Evolutionary conservation across 2,797 vertebrate genomes (phyloP), one percentile per base, ranked within the genome.

Genomic region (Leptodactylus fallax): DNA sequence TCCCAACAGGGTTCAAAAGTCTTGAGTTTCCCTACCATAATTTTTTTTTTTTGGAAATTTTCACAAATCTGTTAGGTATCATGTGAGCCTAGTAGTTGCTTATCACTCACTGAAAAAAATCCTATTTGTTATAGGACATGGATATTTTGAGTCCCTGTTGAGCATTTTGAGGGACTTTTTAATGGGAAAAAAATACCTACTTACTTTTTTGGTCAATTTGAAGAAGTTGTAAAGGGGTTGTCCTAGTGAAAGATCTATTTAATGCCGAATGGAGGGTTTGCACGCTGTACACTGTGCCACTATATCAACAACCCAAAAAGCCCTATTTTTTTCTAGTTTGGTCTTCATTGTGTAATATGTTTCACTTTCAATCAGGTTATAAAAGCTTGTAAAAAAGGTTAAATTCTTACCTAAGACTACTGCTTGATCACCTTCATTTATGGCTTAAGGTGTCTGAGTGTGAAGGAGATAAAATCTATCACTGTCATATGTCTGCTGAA

Each of bases 361-460:
- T 36, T 36, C 36, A 36, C 36, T 21, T 49, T 49, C 4, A 12
- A 49, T 74, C 45, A 49, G 71, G 0, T n/a, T 27, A n/a, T 11
- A 17, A 45, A 67, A 49, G 3, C 8, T 6, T 25, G 4, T 19
- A 72, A 9, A 47, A 67, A 21, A 47, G 1, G 3, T 19, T 72
- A 16, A 21, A 49, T 49, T 21, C 16, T n/a, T 49, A 12, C 4
- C 45, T 74, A 12, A 49, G 4, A 49, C 17, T 74, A 74, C 19
- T 74, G 3, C 45, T n/a, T 74, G 71, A 45, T 74, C 25, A 27
- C 25, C 19, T 74, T 74, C 3, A 12, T 49, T n/a, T 49, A 74
- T 74, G 71, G 71, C 71, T 74, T 74, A 74, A 45, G 16, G 71
- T 74, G 19, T 74, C 71, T 74, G 17, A 74, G 71, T 58, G 6